phyloP scores from a whole-genome alignment of 2,888 invertebrate species.

The Muscina levida region DNA sequence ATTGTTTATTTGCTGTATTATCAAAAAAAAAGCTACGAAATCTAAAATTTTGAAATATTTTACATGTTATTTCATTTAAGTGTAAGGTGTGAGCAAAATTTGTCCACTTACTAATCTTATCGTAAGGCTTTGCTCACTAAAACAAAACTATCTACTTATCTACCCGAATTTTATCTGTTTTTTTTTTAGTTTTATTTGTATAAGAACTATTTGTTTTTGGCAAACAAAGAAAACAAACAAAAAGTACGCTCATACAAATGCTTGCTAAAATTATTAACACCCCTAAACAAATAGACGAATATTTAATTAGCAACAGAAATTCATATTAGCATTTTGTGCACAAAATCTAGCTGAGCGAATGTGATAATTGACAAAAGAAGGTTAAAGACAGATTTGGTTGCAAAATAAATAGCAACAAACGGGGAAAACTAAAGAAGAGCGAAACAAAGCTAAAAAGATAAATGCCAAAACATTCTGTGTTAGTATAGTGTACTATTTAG shows the following conservation, averaged over 20 bases:
- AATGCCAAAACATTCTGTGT: too few relatives aligned
- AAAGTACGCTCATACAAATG: constrained; percentile 5
- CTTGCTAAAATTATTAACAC: constrained; percentile 58
- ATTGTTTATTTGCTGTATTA: too few relatives aligned
- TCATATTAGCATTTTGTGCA: neutral
- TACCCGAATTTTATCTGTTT: constrained; percentile 44
- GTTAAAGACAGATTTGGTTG: constrained; percentile 11
- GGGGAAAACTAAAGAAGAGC: neutral
- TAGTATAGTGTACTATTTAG: too few relatives aligned
- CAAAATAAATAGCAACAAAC: neutral
- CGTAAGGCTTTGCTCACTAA: too few relatives aligned
- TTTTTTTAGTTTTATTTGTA: constrained; percentile 29
- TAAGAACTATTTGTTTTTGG: constrained; percentile 42
- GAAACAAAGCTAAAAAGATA: neutral
- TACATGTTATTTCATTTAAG: too few relatives aligned
- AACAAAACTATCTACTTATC: too few relatives aligned
- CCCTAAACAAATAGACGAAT: constrained; percentile 53
- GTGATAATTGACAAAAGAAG: constrained; percentile 26
- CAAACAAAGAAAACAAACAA: constrained; percentile 30
- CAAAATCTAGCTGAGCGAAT: constrained; percentile 22
- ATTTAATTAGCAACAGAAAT: constrained; percentile 51
- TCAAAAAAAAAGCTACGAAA: too few relatives aligned
- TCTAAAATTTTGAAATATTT: too few relatives aligned
- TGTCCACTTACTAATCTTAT: too few relatives aligned
- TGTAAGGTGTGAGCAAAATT: too few relatives aligned